Conservation (phyloP, 2,797 vertebrate species). For the Gymnothorax reevesii region DNA sequence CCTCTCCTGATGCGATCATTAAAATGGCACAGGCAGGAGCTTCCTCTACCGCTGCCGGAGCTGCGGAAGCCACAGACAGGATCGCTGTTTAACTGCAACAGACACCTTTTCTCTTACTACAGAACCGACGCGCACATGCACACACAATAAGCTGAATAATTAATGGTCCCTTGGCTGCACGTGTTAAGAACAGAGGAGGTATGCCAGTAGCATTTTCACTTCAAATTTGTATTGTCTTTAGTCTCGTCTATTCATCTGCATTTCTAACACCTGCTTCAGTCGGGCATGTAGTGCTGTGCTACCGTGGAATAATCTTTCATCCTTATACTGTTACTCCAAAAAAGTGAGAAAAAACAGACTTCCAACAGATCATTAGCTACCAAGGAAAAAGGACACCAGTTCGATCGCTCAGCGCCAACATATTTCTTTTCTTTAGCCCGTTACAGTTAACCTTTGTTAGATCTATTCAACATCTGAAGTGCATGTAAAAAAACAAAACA, state of each 20-base stretch:
- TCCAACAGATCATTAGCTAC: conserved; percentile 87
- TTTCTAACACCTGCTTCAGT: conserved; percentile 97
- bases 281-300: conserved; percentile 77
- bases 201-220: conserved; percentile 94
- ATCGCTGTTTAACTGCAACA: conserved; percentile 73
- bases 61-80: conserved; percentile 64
- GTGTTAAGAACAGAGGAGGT: conserved; percentile 80
- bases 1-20: conserved; percentile 79
- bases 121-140: conserved; percentile 72
- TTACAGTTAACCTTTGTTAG: conserved; percentile 67
- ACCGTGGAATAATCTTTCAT: conserved; percentile 85
- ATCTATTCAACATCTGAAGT: conserved; percentile 65
- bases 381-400: conserved; percentile 78
- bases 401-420: conserved; percentile 62
- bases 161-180: conserved; percentile 82
- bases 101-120: conserved; percentile 69
- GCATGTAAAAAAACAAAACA: conserved; percentile 36
- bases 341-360: conserved; percentile 67
- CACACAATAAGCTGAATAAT: conserved; percentile 94
- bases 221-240: conserved; percentile 98
- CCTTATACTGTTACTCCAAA: conserved; percentile 71
- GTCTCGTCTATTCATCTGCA: conserved; percentile 94
- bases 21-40: conserved; percentile 73
- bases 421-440: conserved; percentile 53
- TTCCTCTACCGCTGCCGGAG: conserved; percentile 60